Conservation (phyloP, 2,797 vertebrate genomes). For the Fundulus diaphanus region DNA sequence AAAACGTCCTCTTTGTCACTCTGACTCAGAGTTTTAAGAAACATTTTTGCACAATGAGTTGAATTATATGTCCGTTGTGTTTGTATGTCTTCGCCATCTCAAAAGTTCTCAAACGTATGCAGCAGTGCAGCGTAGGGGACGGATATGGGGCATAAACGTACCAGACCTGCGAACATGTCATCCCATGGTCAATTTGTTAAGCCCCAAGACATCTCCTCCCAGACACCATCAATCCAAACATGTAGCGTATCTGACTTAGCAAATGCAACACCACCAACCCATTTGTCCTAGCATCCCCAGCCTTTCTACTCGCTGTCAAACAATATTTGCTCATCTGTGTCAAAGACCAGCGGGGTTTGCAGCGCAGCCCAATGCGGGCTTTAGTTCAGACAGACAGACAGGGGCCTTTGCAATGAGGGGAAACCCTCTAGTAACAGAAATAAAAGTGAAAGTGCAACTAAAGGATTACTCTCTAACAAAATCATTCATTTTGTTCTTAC, state of each 20-base stretch:
- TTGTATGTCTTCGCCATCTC: background rate
- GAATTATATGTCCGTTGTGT: background rate
- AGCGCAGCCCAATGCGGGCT: conserved; percentile 61
- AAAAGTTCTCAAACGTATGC: background rate
- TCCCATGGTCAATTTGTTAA: conserved; percentile 1
- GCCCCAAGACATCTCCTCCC: background rate
- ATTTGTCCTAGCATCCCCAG: conserved; percentile 43
- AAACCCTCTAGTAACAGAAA: conserved; percentile 55
- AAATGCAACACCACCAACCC: conserved; percentile 1
- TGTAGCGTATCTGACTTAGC: conserved; percentile 16
- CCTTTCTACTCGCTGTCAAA: conserved; percentile 65
- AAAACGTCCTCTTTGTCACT: background rate
- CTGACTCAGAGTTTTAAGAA: background rate
- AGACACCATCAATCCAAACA: background rate
- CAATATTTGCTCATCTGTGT: conserved; percentile 80
- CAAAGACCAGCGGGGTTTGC: conserved; percentile 71
- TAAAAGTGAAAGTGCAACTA: conserved; percentile 22
- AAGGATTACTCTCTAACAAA: conserved; percentile 8
- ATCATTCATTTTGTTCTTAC: background rate
- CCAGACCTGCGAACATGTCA: background rate
- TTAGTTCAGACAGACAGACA: conserved; percentile 62
- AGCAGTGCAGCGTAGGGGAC: background rate
- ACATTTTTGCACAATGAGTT: background rate
- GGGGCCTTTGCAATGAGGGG: conserved; percentile 23
- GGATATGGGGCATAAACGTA: background rate